phyloP scores from a whole-genome alignment of 2,888 invertebrate species.

The Oscheius sp. region DNA sequence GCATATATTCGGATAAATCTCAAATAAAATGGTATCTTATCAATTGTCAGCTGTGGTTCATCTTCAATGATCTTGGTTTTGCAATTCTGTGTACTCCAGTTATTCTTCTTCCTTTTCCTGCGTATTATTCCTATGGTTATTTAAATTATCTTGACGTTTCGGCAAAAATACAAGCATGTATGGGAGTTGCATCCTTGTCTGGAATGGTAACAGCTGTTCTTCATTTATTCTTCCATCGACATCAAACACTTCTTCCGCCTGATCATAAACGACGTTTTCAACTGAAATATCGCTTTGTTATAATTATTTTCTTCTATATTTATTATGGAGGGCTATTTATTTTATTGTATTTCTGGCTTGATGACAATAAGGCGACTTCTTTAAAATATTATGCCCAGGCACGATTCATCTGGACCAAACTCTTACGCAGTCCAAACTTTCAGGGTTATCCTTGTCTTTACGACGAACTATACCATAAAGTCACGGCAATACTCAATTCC shows the following conservation, averaged over 20 bases:
- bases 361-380: neutral
- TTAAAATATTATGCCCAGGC: neutral
- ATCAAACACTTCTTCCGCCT: neutral
- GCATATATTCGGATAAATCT: neutral
- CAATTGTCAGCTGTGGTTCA: slow-evolving; percentile 19
- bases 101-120: slow-evolving; percentile 3
- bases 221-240: slow-evolving; percentile 10
- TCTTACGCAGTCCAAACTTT: too few species aligned
- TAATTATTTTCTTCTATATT: neutral
- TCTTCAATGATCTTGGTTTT: neutral
- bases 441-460: slow-evolving; percentile 3
- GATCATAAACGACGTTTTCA: neutral
- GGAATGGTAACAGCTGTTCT: neutral
- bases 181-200: neutral
- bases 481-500: neutral
- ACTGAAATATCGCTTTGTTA: neutral
- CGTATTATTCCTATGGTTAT: neutral
- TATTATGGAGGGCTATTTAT: neutral
- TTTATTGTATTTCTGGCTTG: neutral
- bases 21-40: slow-evolving; percentile 9
- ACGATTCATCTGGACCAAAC: too few species aligned
- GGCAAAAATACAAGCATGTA: neutral
- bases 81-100: neutral
- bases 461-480: neutral
- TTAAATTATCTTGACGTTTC: neutral